Evolutionary conservation across 2,113 vertebrate species (phyloP).

Genomic region (Haemorhous mexicanus): DNA sequence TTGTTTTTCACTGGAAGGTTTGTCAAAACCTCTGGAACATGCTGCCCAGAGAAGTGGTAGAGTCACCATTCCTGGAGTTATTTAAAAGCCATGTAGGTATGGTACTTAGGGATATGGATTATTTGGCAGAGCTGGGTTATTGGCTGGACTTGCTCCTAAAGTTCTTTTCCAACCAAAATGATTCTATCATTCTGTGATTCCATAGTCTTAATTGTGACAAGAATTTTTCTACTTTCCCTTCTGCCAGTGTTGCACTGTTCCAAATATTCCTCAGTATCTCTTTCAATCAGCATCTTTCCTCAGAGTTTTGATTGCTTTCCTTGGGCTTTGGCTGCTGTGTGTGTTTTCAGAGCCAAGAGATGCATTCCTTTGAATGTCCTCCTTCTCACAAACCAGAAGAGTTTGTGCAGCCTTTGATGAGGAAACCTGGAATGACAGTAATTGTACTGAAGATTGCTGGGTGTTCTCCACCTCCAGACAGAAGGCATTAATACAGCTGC

Average conservation of each 20-base stretch:
- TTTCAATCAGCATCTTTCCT: background rate
- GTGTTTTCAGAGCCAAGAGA: background rate
- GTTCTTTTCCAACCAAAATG: background rate
- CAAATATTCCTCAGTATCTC: background rate
- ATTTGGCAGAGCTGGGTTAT: background rate
- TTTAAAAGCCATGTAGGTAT: background rate
- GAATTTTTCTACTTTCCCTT: background rate
- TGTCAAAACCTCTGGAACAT: background rate
- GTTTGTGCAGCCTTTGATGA: background rate
- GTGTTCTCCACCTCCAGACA: background rate
- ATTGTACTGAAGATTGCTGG: background rate
- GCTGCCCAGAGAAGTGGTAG: background rate
- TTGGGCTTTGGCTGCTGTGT: background rate
- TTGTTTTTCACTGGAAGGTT: background rate
- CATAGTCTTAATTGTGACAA: background rate
- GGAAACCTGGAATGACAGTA: background rate
- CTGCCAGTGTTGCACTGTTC: background rate
- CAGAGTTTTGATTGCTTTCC: background rate
- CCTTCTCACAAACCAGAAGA: background rate
- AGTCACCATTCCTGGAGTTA: background rate
- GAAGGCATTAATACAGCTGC: background rate
- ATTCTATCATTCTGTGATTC: background rate
- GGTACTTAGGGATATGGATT: background rate
- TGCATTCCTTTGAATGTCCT: background rate
- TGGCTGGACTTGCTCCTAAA: background rate